Percentiles rank a stretch among this genome's conserved stretches.
These are phyloP conservation scores for Belonocnema kinseyi DNA, from an alignment of 1,140 invertebrate species.

Conservation along the genomic window DNA sequence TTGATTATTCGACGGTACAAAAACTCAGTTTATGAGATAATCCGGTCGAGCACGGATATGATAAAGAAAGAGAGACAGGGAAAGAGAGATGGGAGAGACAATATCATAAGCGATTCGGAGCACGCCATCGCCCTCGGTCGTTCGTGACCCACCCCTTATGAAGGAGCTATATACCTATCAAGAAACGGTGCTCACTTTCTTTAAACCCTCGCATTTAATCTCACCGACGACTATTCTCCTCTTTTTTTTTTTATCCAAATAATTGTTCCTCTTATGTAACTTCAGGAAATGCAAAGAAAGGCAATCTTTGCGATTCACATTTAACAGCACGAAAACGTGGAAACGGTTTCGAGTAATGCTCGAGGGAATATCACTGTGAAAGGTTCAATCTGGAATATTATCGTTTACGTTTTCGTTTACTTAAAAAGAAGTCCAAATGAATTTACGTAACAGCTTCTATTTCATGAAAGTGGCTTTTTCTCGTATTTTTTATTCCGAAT, in stretches of 20 bases:
- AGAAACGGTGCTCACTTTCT: conserved; percentile 43
- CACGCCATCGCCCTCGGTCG: conserved; percentile 49
- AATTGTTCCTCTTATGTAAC: conserved; percentile 10
- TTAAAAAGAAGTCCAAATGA: background rate
- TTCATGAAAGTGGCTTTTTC: conserved; percentile 13
- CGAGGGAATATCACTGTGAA: conserved; percentile 1
- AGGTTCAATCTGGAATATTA: conserved; percentile 24
- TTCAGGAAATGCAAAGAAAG: conserved; percentile 1
- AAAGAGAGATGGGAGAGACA: conserved; percentile 43
- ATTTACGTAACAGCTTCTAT: conserved; percentile 5
- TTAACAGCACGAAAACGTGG: background rate
- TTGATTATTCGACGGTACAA: conserved; percentile 60
- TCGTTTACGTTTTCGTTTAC: conserved; percentile 22
- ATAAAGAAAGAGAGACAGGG: conserved; percentile 38
- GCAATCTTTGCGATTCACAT: background rate
- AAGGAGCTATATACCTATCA: conserved; percentile 35
- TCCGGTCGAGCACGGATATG: conserved; percentile 46
- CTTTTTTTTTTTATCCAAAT: background rate
- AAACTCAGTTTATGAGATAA: conserved; percentile 61
- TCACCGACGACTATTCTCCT: conserved; percentile 32
- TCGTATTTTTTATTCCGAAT: conserved; percentile 5
- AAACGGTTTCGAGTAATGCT: background rate
- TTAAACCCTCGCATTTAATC: conserved; percentile 49
- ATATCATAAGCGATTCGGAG: conserved; percentile 63
- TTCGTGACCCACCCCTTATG: conserved; percentile 51